Evolutionary conservation across 2,113 vertebrate species (phyloP), one percentile per base, ranked within the genome.

Genomic region (Cyrtonyx montezumae): DNA sequence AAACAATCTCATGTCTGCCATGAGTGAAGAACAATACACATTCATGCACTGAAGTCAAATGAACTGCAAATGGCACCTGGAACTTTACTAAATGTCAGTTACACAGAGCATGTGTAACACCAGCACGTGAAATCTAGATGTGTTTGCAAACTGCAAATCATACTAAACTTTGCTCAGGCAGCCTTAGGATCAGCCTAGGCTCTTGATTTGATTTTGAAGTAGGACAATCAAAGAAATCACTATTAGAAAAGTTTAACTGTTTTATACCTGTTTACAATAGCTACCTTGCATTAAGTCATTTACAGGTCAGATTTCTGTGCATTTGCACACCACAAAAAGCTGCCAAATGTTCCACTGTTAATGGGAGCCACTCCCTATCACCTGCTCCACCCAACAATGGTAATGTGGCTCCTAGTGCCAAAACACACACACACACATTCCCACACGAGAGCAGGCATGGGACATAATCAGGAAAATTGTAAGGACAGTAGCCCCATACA

Each of bases 261-360:
- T 91, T 87, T 74, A 79, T 42, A 77, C 26, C 17, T 1, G 0
- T 66, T 82, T 88, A 62, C 62, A 93, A 84, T 32, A 63, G 48
- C 87, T 77, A 53, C 32, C 61, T 75, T 61, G 22, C 37, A 77
- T 55, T 49, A 92, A 89, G 75, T 25, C 42, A 79, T 49, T 89
- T 37, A 59, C 70, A 46, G 75, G 81, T 93, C 91, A 89, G 59
- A 87, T 92, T 79, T 82, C 59, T 40, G 28, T 0, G 1, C 45
- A 34, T 70, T 77, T 87, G 79, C 67, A 46, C 91, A 45, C 26
- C 11, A 17, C 77, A 45, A 5, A 65, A 78, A 51, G 61, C 77
- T 92, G 70, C 88, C 86, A 92, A 88, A 66, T 8, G 63, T 45
- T 84, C 70, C 61, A 21, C 66, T 69, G 43, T 11, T 76, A 55